Conservation (phyloP, 2,113 vertebrate species). For the Peromyscus leucopus region DNA sequence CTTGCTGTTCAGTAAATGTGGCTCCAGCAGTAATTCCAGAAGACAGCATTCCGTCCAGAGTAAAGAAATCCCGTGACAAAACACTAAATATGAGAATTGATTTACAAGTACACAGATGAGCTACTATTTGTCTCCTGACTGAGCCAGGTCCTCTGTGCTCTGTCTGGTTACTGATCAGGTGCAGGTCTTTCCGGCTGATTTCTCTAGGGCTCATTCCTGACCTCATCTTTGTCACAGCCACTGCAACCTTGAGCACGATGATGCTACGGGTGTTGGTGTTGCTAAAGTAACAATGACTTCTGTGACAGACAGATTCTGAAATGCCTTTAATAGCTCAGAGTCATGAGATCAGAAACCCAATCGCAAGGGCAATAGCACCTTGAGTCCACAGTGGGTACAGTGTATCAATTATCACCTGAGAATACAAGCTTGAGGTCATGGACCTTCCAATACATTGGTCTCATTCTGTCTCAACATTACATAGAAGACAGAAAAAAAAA, state of each 20-base stretch:
- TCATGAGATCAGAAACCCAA: constrained; percentile 24
- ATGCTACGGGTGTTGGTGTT: background rate
- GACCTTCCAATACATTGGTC: background rate
- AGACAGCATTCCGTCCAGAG: background rate
- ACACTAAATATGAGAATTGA: background rate
- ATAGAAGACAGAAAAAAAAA: background rate
- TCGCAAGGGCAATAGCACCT: background rate
- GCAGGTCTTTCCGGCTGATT: background rate
- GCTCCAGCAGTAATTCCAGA: background rate
- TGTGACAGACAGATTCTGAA: background rate
- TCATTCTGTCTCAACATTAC: background rate
- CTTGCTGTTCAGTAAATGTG: background rate
- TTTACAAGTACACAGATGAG: background rate
- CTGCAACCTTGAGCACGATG: background rate
- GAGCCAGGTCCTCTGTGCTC: background rate
- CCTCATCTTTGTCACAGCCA: background rate
- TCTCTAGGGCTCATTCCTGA: constrained; percentile 34
- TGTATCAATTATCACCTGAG: background rate
- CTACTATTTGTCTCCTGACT: background rate
- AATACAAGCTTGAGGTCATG: background rate
- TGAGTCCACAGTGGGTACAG: background rate
- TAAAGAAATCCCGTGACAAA: background rate
- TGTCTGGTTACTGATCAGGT: background rate
- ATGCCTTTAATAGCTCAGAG: background rate
- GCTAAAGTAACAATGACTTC: background rate